A percentile compares a stretch with the other conserved stretches of the same genome.
These are phyloP conservation scores for Netelia fuscicornis DNA, from an alignment of 2,888 invertebrate species.

Conservation along the genomic window DNA sequence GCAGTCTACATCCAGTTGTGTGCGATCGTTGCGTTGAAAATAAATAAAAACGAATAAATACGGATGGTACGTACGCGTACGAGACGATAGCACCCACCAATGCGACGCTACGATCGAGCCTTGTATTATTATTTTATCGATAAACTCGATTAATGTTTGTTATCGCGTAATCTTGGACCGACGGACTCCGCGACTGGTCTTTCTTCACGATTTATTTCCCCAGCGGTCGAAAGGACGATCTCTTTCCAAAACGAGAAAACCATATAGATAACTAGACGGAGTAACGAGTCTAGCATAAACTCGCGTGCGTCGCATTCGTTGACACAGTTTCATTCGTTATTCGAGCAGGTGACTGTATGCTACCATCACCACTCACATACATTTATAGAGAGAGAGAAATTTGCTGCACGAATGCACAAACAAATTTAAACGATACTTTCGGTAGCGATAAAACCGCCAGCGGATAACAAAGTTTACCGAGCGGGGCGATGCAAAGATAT, in stretches of 20 bases:
- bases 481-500: too few relatives aligned
- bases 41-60: too few relatives aligned
- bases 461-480: too few relatives aligned
- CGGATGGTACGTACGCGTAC: too few relatives aligned
- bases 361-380: background rate
- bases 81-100: too few relatives aligned
- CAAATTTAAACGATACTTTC: too few relatives aligned
- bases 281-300: background rate
- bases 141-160: background rate
- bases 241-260: too few relatives aligned
- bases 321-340: slow-evolving; percentile 58
- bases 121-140: background rate
- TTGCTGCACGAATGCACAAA: too few relatives aligned
- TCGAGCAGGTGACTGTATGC: background rate
- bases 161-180: slow-evolving; percentile 1
- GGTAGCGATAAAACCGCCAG: too few relatives aligned
- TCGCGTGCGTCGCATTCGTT: slow-evolving; percentile 11
- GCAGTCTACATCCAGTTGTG: background rate
- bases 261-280: background rate
- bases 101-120: background rate
- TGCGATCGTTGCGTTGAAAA: too few relatives aligned
- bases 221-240: background rate
- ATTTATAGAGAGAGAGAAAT: background rate
- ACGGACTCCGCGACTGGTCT: background rate
- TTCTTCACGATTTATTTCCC: background rate